Evolutionary conservation across 1,140 invertebrate species (phyloP), one percentile per base, ranked within the genome.

Genomic region (Lutraria rhynchaena): DNA sequence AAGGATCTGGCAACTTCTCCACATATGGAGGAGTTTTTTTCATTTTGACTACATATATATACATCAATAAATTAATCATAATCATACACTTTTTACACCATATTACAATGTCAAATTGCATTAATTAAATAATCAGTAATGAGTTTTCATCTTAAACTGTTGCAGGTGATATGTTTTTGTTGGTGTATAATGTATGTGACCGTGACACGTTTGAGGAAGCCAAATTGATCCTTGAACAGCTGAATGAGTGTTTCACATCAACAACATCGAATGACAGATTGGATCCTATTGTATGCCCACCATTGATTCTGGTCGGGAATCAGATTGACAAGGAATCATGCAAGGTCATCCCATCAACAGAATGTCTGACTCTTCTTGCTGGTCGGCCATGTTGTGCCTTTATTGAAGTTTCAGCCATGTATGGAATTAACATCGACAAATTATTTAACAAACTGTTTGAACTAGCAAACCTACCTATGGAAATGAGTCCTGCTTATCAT

Each of bases 401-500:
- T 90, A 93, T 96, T 35, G 96, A 97, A 89, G 95, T 95, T 33
- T 97, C 96, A 35, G 96, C 96, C 0, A 96, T 96, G 89, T 95
- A 95, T 86, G 96, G 96, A 89, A 93, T 94, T 75, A 95, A 95
- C 86, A 95, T 97, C 70, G 96, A 96, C 85, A 96, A 97, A 85
- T 93, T 96, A 3, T 97, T 97, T 91, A 95, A 96, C 88, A 95
- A 96, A 82, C 93, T 97, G 4, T 97, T 97, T 90, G 93, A 95
- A 51, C 94, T 96, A 13, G 96, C 96, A 11, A 95, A 96, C 87
- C 92, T 97, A 67, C 96, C 96, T 1, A 90, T 95, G 86, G 96
- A 97, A 93, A 97, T 97, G 96, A 96, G 96, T n/a, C 96, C 96
- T 0, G 96, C 96, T 87, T 95, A 96, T 87, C 96, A 97, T 90